Evolutionary conservation across 2,113 vertebrate species (phyloP).

Genomic region (Capra hircus): DNA sequence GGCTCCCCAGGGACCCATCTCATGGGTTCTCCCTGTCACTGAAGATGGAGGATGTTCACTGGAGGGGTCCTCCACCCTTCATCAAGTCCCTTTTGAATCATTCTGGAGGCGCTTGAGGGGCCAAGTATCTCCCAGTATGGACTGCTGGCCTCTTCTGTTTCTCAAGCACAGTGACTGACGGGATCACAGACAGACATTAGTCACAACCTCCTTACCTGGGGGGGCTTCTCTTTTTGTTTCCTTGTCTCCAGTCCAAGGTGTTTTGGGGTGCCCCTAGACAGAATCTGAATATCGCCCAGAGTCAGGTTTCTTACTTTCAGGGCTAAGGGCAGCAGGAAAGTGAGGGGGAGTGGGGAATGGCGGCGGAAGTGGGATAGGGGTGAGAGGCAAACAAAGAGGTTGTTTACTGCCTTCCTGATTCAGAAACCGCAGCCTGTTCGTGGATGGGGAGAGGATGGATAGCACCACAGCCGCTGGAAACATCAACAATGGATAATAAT

Average conservation of each 20-base stretch:
- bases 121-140: not conserved
- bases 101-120: not conserved
- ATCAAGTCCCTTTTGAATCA: not conserved
- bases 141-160: not conserved
- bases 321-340: not conserved
- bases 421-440: not conserved
- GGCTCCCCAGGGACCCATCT: not conserved
- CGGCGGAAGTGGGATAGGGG: rapidly evolving
- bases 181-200: not conserved
- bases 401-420: not conserved
- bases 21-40: not conserved
- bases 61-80: not conserved
- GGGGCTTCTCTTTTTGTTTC: not conserved
- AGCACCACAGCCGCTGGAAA: conserved; percentile 5
- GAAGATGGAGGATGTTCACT: not conserved
- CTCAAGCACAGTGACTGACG: not conserved
- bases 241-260: not conserved
- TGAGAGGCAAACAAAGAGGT: not conserved
- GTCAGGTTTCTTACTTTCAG: not conserved
- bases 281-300: not conserved
- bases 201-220: not conserved
- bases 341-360: not conserved
- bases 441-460: not conserved
- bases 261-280: not conserved
- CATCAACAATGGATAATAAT: conserved; percentile 55